Conservation (phyloP, 53 echinoderm and acorn worm species). For the Paracentrotus lividus region DNA sequence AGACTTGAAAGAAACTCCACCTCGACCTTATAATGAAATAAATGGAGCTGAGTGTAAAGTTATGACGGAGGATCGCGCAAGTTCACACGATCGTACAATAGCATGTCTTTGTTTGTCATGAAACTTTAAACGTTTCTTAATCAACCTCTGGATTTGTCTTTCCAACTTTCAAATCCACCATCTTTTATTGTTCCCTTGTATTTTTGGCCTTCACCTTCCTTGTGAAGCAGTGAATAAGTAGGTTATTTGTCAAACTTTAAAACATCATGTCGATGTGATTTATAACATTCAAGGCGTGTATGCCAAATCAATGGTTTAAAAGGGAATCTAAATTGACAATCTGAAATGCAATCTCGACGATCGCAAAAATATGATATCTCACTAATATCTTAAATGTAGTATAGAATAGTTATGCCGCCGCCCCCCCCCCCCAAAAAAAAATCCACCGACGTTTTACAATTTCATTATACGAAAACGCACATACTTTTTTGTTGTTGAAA, state of each 20-base stretch:
- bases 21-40: conserved; percentile 51
- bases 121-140: conserved; percentile 54
- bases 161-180: background rate
- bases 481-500: no score
- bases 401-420: background rate
- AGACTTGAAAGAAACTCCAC: conserved; percentile 47
- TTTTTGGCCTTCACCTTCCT: conserved; percentile 22
- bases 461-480: no score
- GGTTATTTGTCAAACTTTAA: background rate
- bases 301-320: background rate
- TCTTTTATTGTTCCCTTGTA: background rate
- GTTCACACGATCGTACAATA: conserved; percentile 57
- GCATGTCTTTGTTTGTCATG: conserved; percentile 19
- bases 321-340: background rate
- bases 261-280: background rate
- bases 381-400: background rate
- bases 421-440: no score
- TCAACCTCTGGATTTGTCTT: conserved; percentile 15
- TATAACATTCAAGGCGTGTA: background rate
- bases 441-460: no score
- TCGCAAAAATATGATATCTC: background rate
- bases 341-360: background rate
- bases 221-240: background rate
- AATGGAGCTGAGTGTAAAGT: conserved; percentile 52
- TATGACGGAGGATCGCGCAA: background rate